Evolutionary conservation across 2,797 vertebrate species (phyloP).

Genomic region (Spea hammondii): DNA sequence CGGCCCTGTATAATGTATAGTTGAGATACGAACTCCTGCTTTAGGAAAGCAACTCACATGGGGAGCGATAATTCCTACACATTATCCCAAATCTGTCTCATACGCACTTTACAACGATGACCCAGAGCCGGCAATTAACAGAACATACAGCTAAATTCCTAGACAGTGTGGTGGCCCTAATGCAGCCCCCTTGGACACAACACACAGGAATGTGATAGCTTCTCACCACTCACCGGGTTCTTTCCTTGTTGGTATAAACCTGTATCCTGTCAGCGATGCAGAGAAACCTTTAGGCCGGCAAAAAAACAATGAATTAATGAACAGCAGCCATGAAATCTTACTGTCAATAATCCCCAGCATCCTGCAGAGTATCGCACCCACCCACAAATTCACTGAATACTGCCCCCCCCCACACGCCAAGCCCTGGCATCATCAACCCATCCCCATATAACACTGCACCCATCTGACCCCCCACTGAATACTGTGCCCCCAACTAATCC

Average conservation of each 20-base stretch:
- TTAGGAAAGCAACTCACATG: no score
- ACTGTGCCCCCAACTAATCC: neutral
- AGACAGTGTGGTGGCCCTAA: no score
- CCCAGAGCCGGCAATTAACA: neutral
- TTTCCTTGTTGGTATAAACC: conserved; percentile 88
- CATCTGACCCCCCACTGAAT: neutral
- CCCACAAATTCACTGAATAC: neutral
- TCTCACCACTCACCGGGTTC: conserved; percentile 77
- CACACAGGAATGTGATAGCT: neutral
- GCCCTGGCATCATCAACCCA: neutral
- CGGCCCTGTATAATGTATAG: neutral
- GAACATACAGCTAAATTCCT: no score
- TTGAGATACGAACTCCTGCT: no score
- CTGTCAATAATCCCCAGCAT: neutral
- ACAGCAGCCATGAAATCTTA: neutral
- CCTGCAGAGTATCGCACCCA: neutral
- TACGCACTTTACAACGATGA: neutral
- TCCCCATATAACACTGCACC: neutral
- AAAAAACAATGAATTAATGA: neutral
- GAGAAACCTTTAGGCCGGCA: conserved; percentile 71
- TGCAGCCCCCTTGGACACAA: neutral
- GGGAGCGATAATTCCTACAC: no score
- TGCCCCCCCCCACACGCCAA: neutral
- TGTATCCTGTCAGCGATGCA: conserved; percentile 79
- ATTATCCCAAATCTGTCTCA: neutral